Evolutionary conservation across 2,888 invertebrate genomes (phyloP), one percentile per base, ranked within the genome.

Genomic region (Cryptocephalus moraei): DNA sequence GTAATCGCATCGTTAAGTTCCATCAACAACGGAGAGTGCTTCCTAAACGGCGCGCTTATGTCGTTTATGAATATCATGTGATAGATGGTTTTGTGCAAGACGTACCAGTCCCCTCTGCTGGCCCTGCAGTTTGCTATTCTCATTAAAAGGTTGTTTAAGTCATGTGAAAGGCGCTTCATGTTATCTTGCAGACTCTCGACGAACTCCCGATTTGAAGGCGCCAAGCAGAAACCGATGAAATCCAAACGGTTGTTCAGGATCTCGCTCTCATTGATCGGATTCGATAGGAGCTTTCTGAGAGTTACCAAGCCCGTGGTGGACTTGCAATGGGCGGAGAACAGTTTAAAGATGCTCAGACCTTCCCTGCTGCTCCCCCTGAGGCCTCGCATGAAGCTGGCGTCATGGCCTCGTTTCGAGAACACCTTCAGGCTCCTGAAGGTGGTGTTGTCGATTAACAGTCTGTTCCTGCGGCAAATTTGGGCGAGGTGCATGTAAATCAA

Each of bases 341-440:
- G 65, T 33, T 80, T 80, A 64, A 75, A 88, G 4, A 91, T 70
- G 60, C 87, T 87, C 22, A 84, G 71, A 0, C 86, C 86, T 65
- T 88, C 87, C 59, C 79, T 80, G 46, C 65, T 73, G 51, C 73
- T 72, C 8, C 74, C 74, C 1, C 73, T 73, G 32, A 73, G 73
- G 8, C 83, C 82, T 50, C 78, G 76, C 66, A 85, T 87, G 65
- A 83, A 86, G 33, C 78, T 77, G 49, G 87, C 84, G 8, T 89
- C 88, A 62, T 89, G 88, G 1, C 79, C 73, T 44, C 80, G 76
- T 2, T 77, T 73, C 51, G 81, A 79, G 67, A 91, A 87, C 53
- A 93, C 82, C 66, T 89, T 84, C 38, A 93, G 72, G 0, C 85
- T 84, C 48, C 78, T 78, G 66, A 82, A 86, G 0, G 84, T 81